phyloP scores from a whole-genome alignment of 2,888 invertebrate genomes.

The Phlogophora meticulosa region DNA sequence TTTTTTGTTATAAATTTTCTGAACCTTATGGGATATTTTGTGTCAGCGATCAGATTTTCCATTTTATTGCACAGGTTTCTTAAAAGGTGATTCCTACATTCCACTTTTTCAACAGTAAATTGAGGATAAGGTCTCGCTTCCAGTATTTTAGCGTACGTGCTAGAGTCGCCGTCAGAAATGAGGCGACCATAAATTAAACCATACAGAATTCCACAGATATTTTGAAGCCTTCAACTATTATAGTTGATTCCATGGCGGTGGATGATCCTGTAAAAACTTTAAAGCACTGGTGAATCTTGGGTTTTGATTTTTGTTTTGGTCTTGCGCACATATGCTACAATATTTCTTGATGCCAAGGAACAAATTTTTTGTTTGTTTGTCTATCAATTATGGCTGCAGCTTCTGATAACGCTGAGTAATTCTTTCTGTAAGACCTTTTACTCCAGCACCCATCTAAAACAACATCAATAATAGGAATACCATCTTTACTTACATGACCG shows the following conservation, averaged over 20 bases:
- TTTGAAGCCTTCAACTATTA: slow-evolving; percentile 22
- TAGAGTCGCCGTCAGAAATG: slow-evolving; percentile 18
- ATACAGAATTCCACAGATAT: slow-evolving; percentile 5
- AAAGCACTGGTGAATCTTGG: slow-evolving; percentile 14
- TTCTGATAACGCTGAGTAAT: slow-evolving; percentile 9
- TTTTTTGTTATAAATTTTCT: slow-evolving; percentile 27
- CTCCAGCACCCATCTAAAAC: slow-evolving; percentile 22
- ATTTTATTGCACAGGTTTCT: slow-evolving; percentile 22
- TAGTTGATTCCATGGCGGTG: slow-evolving; percentile 9
- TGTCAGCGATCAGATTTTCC: slow-evolving; percentile 13
- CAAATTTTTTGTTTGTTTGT: slow-evolving; percentile 13
- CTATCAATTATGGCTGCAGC: slow-evolving; percentile 24
- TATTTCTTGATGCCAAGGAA: slow-evolving; percentile 23
- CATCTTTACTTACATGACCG: slow-evolving; percentile 8
- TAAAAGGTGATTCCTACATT: slow-evolving; percentile 16
- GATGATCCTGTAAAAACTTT: slow-evolving; percentile 17
- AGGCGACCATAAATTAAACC: slow-evolving; percentile 19
- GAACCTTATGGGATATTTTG: slow-evolving; percentile 10
- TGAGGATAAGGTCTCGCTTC: slow-evolving; percentile 16
- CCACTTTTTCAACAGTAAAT: slow-evolving; percentile 21
- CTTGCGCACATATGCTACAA: slow-evolving; percentile 5
- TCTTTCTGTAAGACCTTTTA: slow-evolving; percentile 17
- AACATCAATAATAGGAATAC: slow-evolving; percentile 14
- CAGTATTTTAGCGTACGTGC: slow-evolving; percentile 20
- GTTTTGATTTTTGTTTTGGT: slow-evolving; percentile 3